A percentile compares a stretch with the other conserved stretches of the same genome.
phyloP scores from a whole-genome alignment of 2,888 invertebrate genomes.

The Pandemis heparana region DNA sequence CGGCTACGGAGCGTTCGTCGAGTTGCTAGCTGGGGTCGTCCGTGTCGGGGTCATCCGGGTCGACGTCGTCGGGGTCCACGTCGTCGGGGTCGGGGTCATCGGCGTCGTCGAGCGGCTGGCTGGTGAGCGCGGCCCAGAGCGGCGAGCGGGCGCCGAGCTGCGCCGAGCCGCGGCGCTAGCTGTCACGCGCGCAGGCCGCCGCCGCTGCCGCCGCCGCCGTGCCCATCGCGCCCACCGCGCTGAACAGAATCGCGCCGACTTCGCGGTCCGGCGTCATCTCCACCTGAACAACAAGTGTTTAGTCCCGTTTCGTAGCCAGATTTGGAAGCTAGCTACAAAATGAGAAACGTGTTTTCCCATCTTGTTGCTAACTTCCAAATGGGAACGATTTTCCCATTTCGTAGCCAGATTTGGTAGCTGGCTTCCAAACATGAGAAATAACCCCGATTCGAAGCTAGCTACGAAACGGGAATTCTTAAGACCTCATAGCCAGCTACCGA shows the following conservation, averaged over 20 bases:
- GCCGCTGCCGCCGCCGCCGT: slow-evolving; percentile 64
- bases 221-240: slow-evolving; percentile 70
- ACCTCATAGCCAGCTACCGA: no score
- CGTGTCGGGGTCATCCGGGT: slow-evolving; percentile 49
- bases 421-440: no score
- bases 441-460: no score
- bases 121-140: slow-evolving; percentile 93
- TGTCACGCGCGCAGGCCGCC: slow-evolving; percentile 80
- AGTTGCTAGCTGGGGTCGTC: slow-evolving; percentile 84
- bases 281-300: slow-evolving; percentile 60
- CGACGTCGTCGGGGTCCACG: slow-evolving; percentile 23
- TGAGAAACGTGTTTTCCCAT: no score
- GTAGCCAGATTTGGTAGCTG: no score
- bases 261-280: slow-evolving; percentile 83
- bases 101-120: slow-evolving; percentile 84
- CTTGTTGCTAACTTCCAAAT: no score
- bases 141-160: slow-evolving; percentile 87
- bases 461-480: no score
- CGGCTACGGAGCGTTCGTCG: slow-evolving; percentile 83
- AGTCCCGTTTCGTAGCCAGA: no score
- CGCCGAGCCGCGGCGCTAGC: slow-evolving; percentile 84
- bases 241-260: slow-evolving; percentile 74
- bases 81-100: slow-evolving; percentile 63
- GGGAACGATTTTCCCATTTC: no score
- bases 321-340: no score